Conservation (phyloP, 92 coral and sea anemone species). For the Phenganax stokvisi region DNA sequence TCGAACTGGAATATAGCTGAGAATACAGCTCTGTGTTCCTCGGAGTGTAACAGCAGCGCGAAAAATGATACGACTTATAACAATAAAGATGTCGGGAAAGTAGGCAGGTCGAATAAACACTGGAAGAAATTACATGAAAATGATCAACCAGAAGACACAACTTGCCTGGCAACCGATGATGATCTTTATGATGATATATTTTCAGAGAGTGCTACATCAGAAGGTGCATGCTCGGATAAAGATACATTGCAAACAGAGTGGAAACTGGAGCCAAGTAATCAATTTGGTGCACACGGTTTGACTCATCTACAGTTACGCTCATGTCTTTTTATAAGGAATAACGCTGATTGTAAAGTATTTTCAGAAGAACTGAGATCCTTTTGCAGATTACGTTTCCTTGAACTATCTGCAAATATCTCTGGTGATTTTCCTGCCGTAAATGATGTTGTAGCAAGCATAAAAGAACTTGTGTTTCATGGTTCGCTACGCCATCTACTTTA, state of each 20-base stretch:
- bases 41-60: background rate
- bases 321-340: background rate
- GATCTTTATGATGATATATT: background rate
- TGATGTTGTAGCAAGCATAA: background rate
- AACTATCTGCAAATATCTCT: background rate
- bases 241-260: background rate
- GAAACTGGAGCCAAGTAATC: background rate
- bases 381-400: background rate
- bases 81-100: too few relatives aligned
- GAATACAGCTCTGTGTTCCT: background rate
- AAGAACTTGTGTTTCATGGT: slow-evolving; percentile 2
- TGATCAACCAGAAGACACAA: background rate
- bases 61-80: too few relatives aligned
- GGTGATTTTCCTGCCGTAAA: background rate
- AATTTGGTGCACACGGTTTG: background rate
- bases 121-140: background rate
- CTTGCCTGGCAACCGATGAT: background rate
- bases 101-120: background rate
- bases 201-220: background rate
- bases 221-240: background rate
- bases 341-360: background rate
- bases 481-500: background rate
- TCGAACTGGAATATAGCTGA: background rate
- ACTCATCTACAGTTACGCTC: background rate
- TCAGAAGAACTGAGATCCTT: background rate